These are phyloP conservation scores for Laothoe populi DNA, from an alignment of 2,888 invertebrate genomes.

Conservation along the genomic window DNA sequence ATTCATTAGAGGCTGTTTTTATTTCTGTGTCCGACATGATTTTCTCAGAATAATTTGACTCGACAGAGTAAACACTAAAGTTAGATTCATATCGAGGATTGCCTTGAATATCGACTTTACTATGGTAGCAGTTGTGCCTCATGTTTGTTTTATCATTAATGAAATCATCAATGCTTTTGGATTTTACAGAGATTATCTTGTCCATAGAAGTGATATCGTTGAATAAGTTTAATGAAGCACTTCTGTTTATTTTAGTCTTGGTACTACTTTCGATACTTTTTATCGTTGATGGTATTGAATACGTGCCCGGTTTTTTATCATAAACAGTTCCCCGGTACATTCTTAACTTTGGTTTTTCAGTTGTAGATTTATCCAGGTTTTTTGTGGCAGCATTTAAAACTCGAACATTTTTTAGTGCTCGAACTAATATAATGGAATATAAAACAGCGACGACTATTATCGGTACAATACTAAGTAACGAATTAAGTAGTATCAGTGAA, in stretches of 20 bases:
- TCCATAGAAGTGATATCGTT: slow-evolving; percentile 34
- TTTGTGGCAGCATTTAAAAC: slow-evolving; percentile 53
- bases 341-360: slow-evolving; percentile 57
- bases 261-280: slow-evolving; percentile 38
- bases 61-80: slow-evolving; percentile 61
- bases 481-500: slow-evolving; percentile 81
- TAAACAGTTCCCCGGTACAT: slow-evolving; percentile 59
- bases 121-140: slow-evolving; percentile 35
- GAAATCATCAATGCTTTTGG: slow-evolving; percentile 64
- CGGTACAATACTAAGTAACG: slow-evolving; percentile 83
- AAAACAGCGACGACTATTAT: slow-evolving; percentile 71
- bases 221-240: slow-evolving; percentile 59
- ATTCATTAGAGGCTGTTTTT: slow-evolving; percentile 38
- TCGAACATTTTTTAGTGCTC: slow-evolving; percentile 80
- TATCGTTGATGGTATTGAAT: slow-evolving; percentile 44
- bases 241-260: slow-evolving; percentile 53
- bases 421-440: slow-evolving; percentile 84
- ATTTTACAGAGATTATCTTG: slow-evolving; percentile 43
- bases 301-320: slow-evolving; percentile 37
- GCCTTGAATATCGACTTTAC: slow-evolving; percentile 37
- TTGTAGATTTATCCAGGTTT: slow-evolving; percentile 48
- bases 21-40: slow-evolving; percentile 41
- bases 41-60: slow-evolving; percentile 47
- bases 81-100: slow-evolving; percentile 52
- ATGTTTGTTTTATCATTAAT: slow-evolving; percentile 38